Evolutionary conservation across 2,797 vertebrate genomes (phyloP), one percentile per base, ranked within the genome.

Genomic region (Danio aesculapii): DNA sequence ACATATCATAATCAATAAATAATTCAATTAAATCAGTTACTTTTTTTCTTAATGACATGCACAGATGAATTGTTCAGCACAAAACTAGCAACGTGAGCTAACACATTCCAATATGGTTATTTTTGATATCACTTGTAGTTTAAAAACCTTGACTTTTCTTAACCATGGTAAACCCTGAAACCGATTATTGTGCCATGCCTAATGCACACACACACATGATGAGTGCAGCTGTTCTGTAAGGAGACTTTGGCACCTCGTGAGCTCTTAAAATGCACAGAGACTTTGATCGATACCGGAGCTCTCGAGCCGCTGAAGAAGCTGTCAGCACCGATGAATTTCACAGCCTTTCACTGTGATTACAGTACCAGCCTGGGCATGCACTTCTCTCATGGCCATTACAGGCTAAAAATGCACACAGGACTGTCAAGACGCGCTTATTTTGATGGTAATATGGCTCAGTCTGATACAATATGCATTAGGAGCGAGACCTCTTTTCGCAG

Each of bases 271-370:
- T 59, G 53, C 58, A 53, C 57, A 52, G 16, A 77, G 44, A 39
- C 39, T 46, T 44, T 61, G 71, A 69, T 78, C 63, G 68, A 61
- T 75, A 44, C 17, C 44, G 21, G 10, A 55, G 55, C 64, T 21
- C 46, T 69, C 19, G 10, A 59, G 44, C 8, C 43, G 10, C n/a
- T 73, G 70, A 41, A 41, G 21, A 19, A 52, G 21, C 70, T 72
- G 11, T 58, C 70, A 58, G 55, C 70, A 73, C 53, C 13, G 70
- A 58, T 66, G 30, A 3, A 30, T 61, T 13, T 61, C 70, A 55
- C 30, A 14, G 21, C 11, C 50, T 55, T 17, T 71, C 43, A 8
- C n/a, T 44, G 53, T 72, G 53, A 55, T 55, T 58, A 73, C 70
- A 47, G 70, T 30, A 21, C 39, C 41, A 16, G 44, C 74, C 30